phyloP scores from a whole-genome alignment of 92 coral and sea anemone species.

The Phymanthus crucifer region DNA sequence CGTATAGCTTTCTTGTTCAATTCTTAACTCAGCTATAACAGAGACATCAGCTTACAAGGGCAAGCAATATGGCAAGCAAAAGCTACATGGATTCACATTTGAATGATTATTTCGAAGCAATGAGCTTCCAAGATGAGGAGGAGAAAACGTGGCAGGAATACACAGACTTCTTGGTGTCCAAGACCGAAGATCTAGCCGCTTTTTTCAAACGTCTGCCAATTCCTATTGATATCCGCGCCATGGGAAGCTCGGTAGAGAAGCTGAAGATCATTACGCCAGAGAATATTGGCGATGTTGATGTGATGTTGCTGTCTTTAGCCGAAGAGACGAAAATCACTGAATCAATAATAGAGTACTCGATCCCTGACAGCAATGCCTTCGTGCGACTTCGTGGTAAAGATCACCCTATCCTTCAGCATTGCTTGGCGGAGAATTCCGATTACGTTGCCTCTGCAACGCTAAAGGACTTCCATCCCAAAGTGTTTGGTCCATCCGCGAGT shows the following conservation, averaged over 20 bases:
- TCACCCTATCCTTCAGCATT: conserved; percentile 55
- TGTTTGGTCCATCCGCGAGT: conserved; percentile 38
- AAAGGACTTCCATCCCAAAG: conserved; percentile 51
- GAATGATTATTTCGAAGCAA: conserved; percentile 27
- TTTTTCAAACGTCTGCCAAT: not conserved
- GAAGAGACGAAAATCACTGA: conserved; percentile 34
- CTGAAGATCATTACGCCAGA: conserved; percentile 45
- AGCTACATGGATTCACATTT: not conserved
- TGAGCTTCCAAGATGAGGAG: conserved; percentile 27
- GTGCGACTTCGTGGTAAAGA: conserved; percentile 52
- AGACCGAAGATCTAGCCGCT: not conserved
- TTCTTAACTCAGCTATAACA: not conserved
- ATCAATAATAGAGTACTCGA: conserved; percentile 43
- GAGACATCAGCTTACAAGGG: not conserved
- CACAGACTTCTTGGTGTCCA: conserved; percentile 12
- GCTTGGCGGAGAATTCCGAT: conserved; percentile 40
- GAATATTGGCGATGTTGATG: conserved; percentile 62
- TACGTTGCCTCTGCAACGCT: conserved; percentile 59
- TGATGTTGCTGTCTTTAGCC: conserved; percentile 49
- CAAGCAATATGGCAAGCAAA: not conserved
- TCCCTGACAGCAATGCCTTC: conserved; percentile 30
- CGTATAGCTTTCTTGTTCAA: not conserved
- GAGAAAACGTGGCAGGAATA: conserved; percentile 22
- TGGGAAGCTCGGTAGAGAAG: conserved; percentile 64
- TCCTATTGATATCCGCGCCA: conserved; percentile 21